Evolutionary conservation across 64 coral and sea anemone genomes (phyloP), one percentile per base, ranked within the genome.

Genomic region (Actinia tenebrosa): DNA sequence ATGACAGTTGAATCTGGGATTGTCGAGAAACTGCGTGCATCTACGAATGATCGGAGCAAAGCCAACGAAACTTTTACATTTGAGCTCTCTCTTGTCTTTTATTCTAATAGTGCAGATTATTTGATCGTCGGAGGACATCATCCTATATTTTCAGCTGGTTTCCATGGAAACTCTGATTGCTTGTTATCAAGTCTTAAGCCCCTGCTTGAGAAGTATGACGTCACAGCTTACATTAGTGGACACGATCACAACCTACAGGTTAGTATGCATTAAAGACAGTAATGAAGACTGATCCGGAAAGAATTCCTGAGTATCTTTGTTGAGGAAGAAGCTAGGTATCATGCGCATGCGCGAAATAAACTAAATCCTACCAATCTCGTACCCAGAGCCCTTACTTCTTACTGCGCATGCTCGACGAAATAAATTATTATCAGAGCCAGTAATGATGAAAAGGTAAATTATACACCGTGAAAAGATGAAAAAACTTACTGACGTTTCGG

Each of bases 161-260:
- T 88, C 69, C 95, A 98, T 82, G 95, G 95, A 8, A 92, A 23
- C 58, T 91, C 92, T 9, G 55, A n/a, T 19, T 98, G 90, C 61
- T 62, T 98, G 22, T 19, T 87, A 59, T 84, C 89, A 45, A 69
- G 83, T 16, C 84, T 98, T 10, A 89, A 94, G 62, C 89, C 92
- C 58, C 79, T 98, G 0, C 26, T 98, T 46, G 92, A 94, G 18
- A 83, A 90, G 50, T 89, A 98, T 89, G 85, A 94, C 30, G 92
- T 94, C 56, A 91, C 95, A 16, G 95, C 92, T 8, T 98, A 91
- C 52, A 23, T 98, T 55, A 91, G 92, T 56, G 95, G 92, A 10
- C 95, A 98, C 44, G 95, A 98, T 71, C 95, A 98, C 53, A 98
- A 98, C 80, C 78, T 94, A 16, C 95, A 98, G 92, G 95, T 98